These are phyloP conservation scores for Watersipora subatra DNA, from an alignment of 1,140 invertebrate genomes.

Conservation along the genomic window DNA sequence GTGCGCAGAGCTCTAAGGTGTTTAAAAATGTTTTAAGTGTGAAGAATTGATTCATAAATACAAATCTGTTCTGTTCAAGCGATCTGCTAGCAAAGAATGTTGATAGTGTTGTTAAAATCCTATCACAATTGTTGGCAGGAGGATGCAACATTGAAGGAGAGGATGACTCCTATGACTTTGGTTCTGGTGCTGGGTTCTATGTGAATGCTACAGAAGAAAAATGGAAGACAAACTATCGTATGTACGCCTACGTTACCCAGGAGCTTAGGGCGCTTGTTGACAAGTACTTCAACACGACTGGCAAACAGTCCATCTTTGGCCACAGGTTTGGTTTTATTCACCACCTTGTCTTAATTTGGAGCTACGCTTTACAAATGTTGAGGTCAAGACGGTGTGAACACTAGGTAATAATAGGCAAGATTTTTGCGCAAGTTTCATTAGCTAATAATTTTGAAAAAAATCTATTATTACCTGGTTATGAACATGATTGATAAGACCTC, in stretches of 20 bases:
- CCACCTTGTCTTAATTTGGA: background rate
- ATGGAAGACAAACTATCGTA: slow-evolving; percentile 85
- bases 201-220: slow-evolving; percentile 77
- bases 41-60: too few species aligned
- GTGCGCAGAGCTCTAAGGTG: too few species aligned
- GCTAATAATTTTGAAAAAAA: too few species aligned
- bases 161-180: slow-evolving; percentile 77
- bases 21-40: too few species aligned
- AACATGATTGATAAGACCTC: too few species aligned
- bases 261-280: slow-evolving; percentile 71
- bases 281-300: slow-evolving; percentile 52
- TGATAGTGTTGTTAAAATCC: too few species aligned
- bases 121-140: slow-evolving; percentile 48
- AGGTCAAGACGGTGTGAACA: too few species aligned
- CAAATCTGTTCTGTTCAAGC: too few species aligned
- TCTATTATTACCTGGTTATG: too few species aligned
- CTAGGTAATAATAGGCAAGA: too few species aligned
- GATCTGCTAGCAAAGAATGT: too few species aligned
- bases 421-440: too few species aligned
- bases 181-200: slow-evolving; percentile 88
- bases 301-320: slow-evolving; percentile 60
- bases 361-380: background rate
- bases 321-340: slow-evolving; percentile 45
- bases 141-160: slow-evolving; percentile 76
- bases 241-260: slow-evolving; percentile 89